Base-by-base conservation (phyloP, 2,888 invertebrate species). In the Drosophila acutilabella region DNA sequence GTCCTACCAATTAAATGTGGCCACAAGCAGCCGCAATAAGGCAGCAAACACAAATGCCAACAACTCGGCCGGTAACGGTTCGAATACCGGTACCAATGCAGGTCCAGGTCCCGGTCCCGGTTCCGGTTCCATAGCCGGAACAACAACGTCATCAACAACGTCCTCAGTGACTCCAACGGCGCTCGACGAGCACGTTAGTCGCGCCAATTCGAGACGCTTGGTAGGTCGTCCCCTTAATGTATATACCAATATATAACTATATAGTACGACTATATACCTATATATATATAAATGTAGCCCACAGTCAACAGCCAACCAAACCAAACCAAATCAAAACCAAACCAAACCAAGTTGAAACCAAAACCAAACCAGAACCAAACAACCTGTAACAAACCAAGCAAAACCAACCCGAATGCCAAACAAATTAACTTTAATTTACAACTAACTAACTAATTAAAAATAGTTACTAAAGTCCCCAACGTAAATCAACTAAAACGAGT, bases 1-100 rank as follows among this genome's bases (percentile, higher is more conserved):
- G 95, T 95, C 94, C 95, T 95, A 94, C 95, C 93, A 93, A 94
- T 96, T 94, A 95, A 95, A 94, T 84, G 91, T 93, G 94, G 93
- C 93, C 93, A 92, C 58, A 57, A 48, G 91, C 93, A 92, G 94
- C 74, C 84, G 93, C 95, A 95, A 93, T 95, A 95, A 64, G 50
- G 93, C 95, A 95, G 93, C 95, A 95, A 62, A 69, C 60, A 73
- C 87, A 78, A 85, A 80, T 83, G 81, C 81, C 71, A 81, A 62
- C 84, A 89, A 75, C 81, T 70, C 83, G 68, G 74, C 86, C 65
- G 71, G 65, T 50, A 36, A 61, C 48, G 61, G 47, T 56, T 52
- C 76, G 45, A 67, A 62, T 47, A 52, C 61, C 51, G 74, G 42
- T 45, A 16, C 38, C 50, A 18, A 40, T 58, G 61, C 42, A 60